Evolutionary conservation across 2,888 invertebrate species (phyloP).

Genomic region (Ichneumoninae sp.): DNA sequence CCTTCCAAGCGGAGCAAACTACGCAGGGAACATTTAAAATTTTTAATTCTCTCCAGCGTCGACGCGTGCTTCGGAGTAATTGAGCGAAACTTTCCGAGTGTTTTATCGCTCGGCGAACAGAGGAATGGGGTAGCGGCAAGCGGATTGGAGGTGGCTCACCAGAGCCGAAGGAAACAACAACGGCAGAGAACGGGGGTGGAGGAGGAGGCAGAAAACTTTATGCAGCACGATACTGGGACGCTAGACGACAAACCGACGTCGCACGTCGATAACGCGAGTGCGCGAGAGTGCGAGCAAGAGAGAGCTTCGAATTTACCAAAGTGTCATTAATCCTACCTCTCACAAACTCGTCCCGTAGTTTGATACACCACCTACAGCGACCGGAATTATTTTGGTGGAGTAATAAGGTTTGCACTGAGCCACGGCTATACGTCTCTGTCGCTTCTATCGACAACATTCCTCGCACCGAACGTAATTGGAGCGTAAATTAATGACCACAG

Average conservation of each 20-base stretch:
- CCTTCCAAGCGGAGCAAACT: slow-evolving; percentile 43
- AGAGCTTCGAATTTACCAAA: slow-evolving; percentile 53
- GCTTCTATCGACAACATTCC: background rate
- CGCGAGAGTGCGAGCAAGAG: background rate
- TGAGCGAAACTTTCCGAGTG: slow-evolving; percentile 69
- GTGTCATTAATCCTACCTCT: slow-evolving; percentile 61
- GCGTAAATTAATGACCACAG: slow-evolving; percentile 41
- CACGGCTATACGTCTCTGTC: background rate
- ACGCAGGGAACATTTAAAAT: slow-evolving; percentile 62
- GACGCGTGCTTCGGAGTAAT: slow-evolving; percentile 69
- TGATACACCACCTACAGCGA: slow-evolving; percentile 22
- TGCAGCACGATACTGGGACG: slow-evolving; percentile 52
- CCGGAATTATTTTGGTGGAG: slow-evolving; percentile 32
- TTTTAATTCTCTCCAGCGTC: slow-evolving; percentile 70
- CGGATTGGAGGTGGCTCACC: slow-evolving; percentile 66
- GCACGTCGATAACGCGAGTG: slow-evolving; percentile 34
- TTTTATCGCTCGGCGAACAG: slow-evolving; percentile 58
- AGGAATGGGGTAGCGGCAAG: slow-evolving; percentile 60
- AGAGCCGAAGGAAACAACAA: slow-evolving; percentile 54
- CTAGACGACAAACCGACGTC: slow-evolving; percentile 43
- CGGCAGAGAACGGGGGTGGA: slow-evolving; percentile 26
- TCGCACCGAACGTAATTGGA: slow-evolving; percentile 3
- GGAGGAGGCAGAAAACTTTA: slow-evolving; percentile 51
- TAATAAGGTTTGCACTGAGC: slow-evolving; percentile 30
- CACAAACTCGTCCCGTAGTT: slow-evolving; percentile 41